Conservation (phyloP, 1,140 invertebrate genomes). For the Pteromalus puparum region DNA sequence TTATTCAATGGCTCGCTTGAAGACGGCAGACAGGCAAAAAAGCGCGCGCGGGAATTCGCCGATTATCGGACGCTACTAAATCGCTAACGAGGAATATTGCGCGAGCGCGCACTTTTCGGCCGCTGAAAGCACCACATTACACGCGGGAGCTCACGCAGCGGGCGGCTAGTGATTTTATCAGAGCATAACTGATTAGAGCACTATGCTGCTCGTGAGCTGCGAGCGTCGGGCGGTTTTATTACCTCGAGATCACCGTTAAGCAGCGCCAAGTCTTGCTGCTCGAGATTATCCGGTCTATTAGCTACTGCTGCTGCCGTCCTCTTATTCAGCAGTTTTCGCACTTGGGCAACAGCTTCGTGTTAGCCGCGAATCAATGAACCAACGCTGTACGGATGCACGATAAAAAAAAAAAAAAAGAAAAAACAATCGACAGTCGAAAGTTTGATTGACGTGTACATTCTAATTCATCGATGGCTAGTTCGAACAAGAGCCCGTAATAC, state of each 20-base stretch:
- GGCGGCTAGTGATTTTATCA: slow-evolving; percentile 48
- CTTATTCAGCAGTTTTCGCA: not conserved
- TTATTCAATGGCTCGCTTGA: slow-evolving; percentile 20
- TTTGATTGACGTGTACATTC: not conserved
- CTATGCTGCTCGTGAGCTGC: slow-evolving; percentile 15
- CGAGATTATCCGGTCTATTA: slow-evolving; percentile 47
- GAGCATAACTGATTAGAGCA: slow-evolving; percentile 52
- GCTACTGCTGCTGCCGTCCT: not conserved
- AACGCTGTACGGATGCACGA: not conserved
- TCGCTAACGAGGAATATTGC: slow-evolving; percentile 36
- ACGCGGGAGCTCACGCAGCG: slow-evolving; percentile 14
- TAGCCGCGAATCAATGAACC: not conserved
- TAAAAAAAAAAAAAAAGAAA: not conserved
- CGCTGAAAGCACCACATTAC: slow-evolving; percentile 45
- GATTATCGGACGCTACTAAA: slow-evolving; percentile 36
- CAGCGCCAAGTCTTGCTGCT: slow-evolving; percentile 26
- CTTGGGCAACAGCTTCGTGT: not conserved
- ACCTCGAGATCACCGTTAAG: slow-evolving; percentile 28
- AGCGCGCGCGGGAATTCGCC: slow-evolving; percentile 21
- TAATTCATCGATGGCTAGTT: not conserved
- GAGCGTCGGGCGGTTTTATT: slow-evolving; percentile 37
- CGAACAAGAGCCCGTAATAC: too few species aligned
- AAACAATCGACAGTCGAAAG: not conserved
- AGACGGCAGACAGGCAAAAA: not conserved
- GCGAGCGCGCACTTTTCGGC: not conserved